A percentile compares a stretch with the other conserved stretches of the same genome.
These are phyloP conservation scores for Lindbergichthys nudifrons DNA, from an alignment of 2,797 vertebrate genomes.

Conservation along the genomic window DNA sequence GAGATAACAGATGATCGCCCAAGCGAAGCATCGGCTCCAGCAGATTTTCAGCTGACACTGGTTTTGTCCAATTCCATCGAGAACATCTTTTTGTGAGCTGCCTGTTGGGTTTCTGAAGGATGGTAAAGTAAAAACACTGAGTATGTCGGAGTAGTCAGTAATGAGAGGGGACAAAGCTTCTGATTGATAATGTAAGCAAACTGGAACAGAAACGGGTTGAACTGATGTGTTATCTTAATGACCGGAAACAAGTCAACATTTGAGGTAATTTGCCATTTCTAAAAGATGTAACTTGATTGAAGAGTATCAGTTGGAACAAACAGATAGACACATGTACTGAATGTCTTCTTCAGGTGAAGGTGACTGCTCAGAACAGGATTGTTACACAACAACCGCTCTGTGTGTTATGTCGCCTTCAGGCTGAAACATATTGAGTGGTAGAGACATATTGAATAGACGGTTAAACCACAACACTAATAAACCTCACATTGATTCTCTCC, in stretches of 20 bases:
- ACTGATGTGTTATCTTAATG: neutral
- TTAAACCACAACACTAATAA: slow-evolving; percentile 3
- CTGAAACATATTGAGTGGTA: neutral
- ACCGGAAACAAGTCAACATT: neutral
- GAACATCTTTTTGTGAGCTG: slow-evolving; percentile 56
- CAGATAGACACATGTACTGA: neutral
- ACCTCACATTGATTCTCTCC: neutral
- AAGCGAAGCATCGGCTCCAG: slow-evolving; percentile 51
- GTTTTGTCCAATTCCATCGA: slow-evolving; percentile 55
- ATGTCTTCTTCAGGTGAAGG: neutral
- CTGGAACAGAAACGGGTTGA: neutral
- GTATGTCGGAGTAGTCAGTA: slow-evolving; percentile 4
- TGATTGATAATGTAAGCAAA: slow-evolving; percentile 27
- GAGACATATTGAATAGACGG: neutral
- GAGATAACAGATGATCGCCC: slow-evolving; percentile 55
- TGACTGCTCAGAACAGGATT: neutral
- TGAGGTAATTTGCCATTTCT: neutral
- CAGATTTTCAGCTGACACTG: slow-evolving; percentile 69
- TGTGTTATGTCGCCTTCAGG: slow-evolving; percentile 13
- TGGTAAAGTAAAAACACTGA: slow-evolving; percentile 37
- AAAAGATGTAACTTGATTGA: neutral
- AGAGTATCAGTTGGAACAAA: neutral
- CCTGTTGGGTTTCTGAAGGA: slow-evolving; percentile 25
- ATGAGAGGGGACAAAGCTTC: neutral
- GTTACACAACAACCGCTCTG: slow-evolving; percentile 11